phyloP scores from a whole-genome alignment of 2,797 vertebrate species.

The Erithacus rubecula region DNA sequence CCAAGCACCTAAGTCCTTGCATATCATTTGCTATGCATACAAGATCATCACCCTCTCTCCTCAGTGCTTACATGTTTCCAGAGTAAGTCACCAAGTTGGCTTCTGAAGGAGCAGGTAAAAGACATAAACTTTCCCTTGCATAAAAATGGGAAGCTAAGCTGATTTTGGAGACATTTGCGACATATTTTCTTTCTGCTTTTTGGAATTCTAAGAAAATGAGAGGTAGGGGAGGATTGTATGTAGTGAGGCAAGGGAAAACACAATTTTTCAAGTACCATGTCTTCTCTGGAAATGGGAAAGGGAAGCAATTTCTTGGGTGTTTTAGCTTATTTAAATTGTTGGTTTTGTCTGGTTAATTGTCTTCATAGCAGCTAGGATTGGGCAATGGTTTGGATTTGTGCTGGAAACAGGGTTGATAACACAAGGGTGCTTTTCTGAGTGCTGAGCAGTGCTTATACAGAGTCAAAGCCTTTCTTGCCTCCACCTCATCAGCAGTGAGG shows the following conservation, averaged over 20 bases:
- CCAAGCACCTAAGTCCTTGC: background rate
- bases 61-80: background rate
- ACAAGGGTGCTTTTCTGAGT: background rate
- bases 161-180: background rate
- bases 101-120: background rate
- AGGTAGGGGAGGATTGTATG: fast-evolving
- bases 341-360: background rate
- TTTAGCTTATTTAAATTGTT: background rate
- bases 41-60: background rate
- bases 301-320: background rate
- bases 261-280: background rate
- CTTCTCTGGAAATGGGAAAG: background rate
- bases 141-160: background rate
- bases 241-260: background rate
- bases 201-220: background rate
- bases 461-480: background rate
- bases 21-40: background rate
- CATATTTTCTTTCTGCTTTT: background rate
- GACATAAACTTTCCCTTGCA: background rate
- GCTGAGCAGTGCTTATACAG: background rate
- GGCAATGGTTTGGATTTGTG: background rate
- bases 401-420: background rate
- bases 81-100: background rate
- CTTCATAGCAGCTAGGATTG: background rate
- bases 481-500: background rate